Evolutionary conservation across 2,888 invertebrate species (phyloP), one percentile per base, ranked within the genome.

Genomic region (Harpalus rufipes): DNA sequence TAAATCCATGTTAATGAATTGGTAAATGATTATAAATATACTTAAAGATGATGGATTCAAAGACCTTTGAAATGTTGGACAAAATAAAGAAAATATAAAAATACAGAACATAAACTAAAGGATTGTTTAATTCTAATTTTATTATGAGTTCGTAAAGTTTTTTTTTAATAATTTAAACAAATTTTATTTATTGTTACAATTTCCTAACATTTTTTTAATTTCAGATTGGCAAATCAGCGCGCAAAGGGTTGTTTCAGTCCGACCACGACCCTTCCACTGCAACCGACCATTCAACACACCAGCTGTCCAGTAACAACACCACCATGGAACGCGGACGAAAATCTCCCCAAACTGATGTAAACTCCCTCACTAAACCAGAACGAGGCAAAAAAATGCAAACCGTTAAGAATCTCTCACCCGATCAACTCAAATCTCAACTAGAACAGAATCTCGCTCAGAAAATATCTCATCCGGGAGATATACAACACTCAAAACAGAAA

Each of bases 261-360:
- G 91, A 91, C 1, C 90, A 90, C 21, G 88, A 88, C 10, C 16
- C 79, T 18, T 90, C 92, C 0, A 86, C 90, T 1, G 89, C 90
- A 65, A 92, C 92, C 0, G 92, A 91, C 85, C 90, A 91, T 80
- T 91, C 92, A 4, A 91, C 91, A 81, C 86, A 90, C 8, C 90
- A 90, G 85, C 90, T 90, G 86, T 89, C 89, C 6, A 90, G 90
- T 86, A 90, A 88, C 79, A 89, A 89, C 85, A 90, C 91, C 0
- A 90, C 90, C 0, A 86, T 91, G 80, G 91, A 91, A 88, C 87
- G 90, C 63, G 89, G 88, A 85, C 89, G 89, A 5, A 88, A 88
- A 86, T 89, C 90, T 0, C 89, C 90, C 21, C 87, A 87, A 81
- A 86, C 86, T 1, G 78, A 51, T 18, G 85, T 58, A 10, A 86